A percentile compares a stretch with the other conserved stretches of the same genome.
These are phyloP conservation scores for Neomorphus geoffroyi DNA, from an alignment of 2,797 vertebrate genomes.

Conservation along the genomic window DNA sequence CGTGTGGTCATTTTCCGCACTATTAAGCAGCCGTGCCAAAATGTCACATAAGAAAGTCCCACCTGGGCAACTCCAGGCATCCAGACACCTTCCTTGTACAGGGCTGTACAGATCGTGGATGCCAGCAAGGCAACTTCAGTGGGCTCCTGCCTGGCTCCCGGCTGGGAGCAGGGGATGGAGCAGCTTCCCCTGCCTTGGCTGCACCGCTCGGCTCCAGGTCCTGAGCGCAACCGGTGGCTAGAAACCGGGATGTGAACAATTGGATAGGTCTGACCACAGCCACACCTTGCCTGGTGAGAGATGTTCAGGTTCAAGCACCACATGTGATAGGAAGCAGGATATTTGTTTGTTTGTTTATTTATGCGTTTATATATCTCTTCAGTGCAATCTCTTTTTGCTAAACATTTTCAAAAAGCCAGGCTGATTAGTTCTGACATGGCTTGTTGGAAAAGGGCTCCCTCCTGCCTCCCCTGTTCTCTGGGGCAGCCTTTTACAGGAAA, in stretches of 20 bases:
- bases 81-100: background rate
- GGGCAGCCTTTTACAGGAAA: conserved; percentile 15
- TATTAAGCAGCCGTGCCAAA: background rate
- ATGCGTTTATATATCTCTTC: background rate
- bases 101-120: background rate
- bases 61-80: background rate
- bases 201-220: rapidly evolving
- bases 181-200: background rate
- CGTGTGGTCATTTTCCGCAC: rapidly evolving
- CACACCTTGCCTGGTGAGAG: background rate
- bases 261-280: background rate
- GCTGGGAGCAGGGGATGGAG: background rate
- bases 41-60: rapidly evolving
- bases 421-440: background rate
- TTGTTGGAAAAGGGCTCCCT: background rate
- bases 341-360: background rate
- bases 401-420: background rate
- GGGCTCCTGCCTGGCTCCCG: background rate
- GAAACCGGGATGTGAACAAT: background rate
- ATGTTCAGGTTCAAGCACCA: background rate
- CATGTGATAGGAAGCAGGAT: background rate
- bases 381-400: rapidly evolving
- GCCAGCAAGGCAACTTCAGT: background rate
- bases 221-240: rapidly evolving
- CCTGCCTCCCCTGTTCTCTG: background rate